Base-by-base conservation (phyloP, 1,140 invertebrate genomes). In the Teleopsis dalmanni region DNA sequence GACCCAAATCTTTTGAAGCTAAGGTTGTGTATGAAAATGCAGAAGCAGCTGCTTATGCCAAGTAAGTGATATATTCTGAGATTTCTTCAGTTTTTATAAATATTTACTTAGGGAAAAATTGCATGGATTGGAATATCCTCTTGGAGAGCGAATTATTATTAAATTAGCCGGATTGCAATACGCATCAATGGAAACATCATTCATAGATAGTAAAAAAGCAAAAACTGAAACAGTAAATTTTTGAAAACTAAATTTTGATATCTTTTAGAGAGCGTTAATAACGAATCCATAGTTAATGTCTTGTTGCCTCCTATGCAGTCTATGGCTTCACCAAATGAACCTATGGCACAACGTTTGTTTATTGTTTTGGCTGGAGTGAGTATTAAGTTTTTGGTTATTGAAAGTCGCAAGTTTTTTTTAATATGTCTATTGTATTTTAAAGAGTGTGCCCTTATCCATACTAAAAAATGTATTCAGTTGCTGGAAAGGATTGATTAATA, bases 401-500 rank as follows among this genome's bases (percentile, higher is more conserved):
- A 23, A 1, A 41, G 37, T 26, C 13, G 48, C 56, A 18, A 36
- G 13, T 47, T 67, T 55, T 79, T 80, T 56, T 87, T 38, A 9
- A 9, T 19, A 31, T 8, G 27, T 31, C 14, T 10, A 8, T 8
- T 41, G 4, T 35, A 5, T 11, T 90, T 83, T 77, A 82, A 31
- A 35, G 50, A 83, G 89, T 41, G 85, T 91, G 14, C 82, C 87
- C 1, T 77, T 84, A 41, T 77, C 82, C 52, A 81, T 85, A 14
- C 76, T 96, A 63, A 83, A 84, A 60, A 90, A 95, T 72, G 81
- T 87, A 3, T 96, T 96, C 68, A 87, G 86, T 59, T 80, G 91
- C 58, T 95, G 95, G 77, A 91, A 91, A 13, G 84, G 88, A 65
- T 75, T 96, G 1, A 94, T 94, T 54, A 89, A 94, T 68, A 87